Evolutionary conservation across 2,797 vertebrate genomes (phyloP), one percentile per base, ranked within the genome.

Genomic region (Furcifer pardalis): DNA sequence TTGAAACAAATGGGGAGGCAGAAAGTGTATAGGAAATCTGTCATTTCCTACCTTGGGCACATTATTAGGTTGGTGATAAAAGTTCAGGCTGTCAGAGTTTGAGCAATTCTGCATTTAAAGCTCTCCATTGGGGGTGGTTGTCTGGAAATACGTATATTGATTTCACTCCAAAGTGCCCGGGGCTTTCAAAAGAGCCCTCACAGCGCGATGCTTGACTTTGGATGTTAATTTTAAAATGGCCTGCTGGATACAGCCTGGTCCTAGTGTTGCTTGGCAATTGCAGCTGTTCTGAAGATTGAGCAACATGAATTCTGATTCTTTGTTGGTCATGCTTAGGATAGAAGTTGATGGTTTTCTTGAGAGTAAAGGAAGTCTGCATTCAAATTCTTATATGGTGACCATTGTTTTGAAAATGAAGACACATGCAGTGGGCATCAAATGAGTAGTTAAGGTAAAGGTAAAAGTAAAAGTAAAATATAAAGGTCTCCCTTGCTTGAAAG

Each of bases 221-320:
- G 52, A 66, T 90, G 83, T 86, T 88, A 89, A 78, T 87, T 90
- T 90, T 89, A 27, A 73, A 84, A 88, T 72, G 72, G 87, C 75
- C 69, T 1, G 1, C 56, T 59, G 17, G 37, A 10, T 87, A 82
- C 81, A 69, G 81, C 86, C 92, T 84, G 74, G n/a, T 5, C 15
- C 62, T 62, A 30, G 10, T 89, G 49, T 32, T n/a, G 25, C 44
- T 56, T 0, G 5, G 49, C 40, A 88, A 2, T 0, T 69, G 1
- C 59, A 15, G 2, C 23, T 84, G 12, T 37, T 92, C 85, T 82
- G 42, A 37, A 81, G 5, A 49, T 84, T 66, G 74, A 86, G 88
- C 65, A 42, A n/a, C 37, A 13, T 21, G 5, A 75, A 81, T 17
- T 44, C 52, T 83, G 21, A 7, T 52, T 30, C 35, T 62, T 88